A percentile compares a stretch with the other conserved stretches of the same genome.
phyloP scores from a whole-genome alignment of 2,888 invertebrate species.

The Heliconius ethilla region DNA sequence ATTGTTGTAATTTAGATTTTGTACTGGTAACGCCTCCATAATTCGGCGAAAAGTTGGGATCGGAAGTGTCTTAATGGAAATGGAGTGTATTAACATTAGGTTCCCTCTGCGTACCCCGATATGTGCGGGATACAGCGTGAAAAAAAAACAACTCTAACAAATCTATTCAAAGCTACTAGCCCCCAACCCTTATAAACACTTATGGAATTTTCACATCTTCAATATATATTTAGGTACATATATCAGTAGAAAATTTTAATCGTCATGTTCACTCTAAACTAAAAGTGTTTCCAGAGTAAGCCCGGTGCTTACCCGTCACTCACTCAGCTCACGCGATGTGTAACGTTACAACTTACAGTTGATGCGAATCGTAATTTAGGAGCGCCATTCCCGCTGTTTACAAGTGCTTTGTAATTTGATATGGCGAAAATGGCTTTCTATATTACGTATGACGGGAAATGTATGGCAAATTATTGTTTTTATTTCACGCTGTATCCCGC shows the following conservation, averaged over 20 bases:
- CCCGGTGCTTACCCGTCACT: conserved; percentile 41
- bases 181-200: background rate
- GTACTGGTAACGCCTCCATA: no score
- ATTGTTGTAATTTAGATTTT: no score
- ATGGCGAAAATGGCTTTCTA: conserved; percentile 36
- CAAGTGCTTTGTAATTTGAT: conserved; percentile 43
- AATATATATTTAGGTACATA: background rate
- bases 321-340: conserved; percentile 39
- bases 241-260: conserved; percentile 17
- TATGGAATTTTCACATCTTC: background rate
- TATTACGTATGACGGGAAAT: conserved; percentile 33
- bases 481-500: background rate
- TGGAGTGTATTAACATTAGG: no score
- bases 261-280: conserved; percentile 22
- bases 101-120: no score
- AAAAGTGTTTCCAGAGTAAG: conserved; percentile 37
- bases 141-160: no score
- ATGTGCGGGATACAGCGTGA: no score
- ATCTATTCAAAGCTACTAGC: no score
- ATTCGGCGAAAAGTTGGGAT: no score
- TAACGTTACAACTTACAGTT: conserved; percentile 34
- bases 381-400: conserved; percentile 37
- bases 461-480: conserved; percentile 31
- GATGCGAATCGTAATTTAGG: conserved; percentile 42
- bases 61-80: no score